Conservation (phyloP, 2,797 vertebrate genomes). For the Novumbra hubbsi region DNA sequence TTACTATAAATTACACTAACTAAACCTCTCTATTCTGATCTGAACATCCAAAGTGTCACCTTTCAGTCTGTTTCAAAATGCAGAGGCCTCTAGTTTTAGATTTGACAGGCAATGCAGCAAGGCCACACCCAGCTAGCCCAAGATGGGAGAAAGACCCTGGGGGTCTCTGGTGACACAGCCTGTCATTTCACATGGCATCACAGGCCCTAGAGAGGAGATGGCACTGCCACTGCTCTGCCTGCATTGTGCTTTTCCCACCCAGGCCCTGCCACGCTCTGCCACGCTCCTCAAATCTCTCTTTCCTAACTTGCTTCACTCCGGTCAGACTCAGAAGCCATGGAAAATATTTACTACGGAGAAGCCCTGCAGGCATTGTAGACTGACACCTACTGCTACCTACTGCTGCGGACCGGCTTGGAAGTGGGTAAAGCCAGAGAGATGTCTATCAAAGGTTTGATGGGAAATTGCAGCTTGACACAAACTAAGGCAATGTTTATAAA, state of each 20-base stretch:
- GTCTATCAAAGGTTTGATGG: not conserved
- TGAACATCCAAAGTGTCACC: constrained; percentile 73
- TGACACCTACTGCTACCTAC: constrained; percentile 47
- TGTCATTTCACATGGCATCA: constrained; percentile 80
- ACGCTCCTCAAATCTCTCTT: constrained; percentile 63
- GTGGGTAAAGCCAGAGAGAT: not conserved
- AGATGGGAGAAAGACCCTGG: constrained; percentile 70
- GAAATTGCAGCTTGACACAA: not conserved
- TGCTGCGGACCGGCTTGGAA: not conserved
- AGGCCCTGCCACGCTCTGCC: constrained; percentile 26
- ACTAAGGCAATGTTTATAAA: not conserved
- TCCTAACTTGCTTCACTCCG: constrained; percentile 68
- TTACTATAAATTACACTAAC: constrained; percentile 40
- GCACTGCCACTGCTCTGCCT: constrained; percentile 65
- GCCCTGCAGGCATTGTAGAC: constrained; percentile 51
- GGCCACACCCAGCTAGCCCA: constrained; percentile 76
- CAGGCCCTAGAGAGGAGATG: constrained; percentile 74
- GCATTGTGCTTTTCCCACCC: constrained; percentile 71
- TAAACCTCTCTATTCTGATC: constrained; percentile 56
- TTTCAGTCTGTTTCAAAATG: constrained; percentile 75
- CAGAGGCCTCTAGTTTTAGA: constrained; percentile 67
- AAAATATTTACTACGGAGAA: constrained; percentile 65
- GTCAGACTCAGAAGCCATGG: constrained; percentile 55
- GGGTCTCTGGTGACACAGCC: constrained; percentile 73
- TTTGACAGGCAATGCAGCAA: constrained; percentile 60